Percentiles rank a stretch among this genome's conserved stretches.
phyloP scores from a whole-genome alignment of 2,797 vertebrate genomes.

The Eulemur mongoz region DNA sequence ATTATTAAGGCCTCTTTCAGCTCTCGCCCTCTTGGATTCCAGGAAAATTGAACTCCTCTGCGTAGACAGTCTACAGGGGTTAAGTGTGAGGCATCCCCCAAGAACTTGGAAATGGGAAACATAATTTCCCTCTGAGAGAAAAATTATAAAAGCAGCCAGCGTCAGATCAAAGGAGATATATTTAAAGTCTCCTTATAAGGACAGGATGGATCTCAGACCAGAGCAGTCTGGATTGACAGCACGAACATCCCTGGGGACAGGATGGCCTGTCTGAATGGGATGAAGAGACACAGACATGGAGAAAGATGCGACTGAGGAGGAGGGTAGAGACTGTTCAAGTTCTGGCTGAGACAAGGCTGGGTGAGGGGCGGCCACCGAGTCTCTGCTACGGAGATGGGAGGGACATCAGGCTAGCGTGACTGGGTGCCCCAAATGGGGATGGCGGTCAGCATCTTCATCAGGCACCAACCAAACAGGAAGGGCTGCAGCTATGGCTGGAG shows the following conservation, averaged over 20 bases:
- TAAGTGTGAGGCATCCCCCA: neutral
- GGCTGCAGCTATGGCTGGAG: neutral
- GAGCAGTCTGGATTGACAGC: neutral
- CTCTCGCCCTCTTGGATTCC: neutral
- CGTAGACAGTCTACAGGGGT: neutral
- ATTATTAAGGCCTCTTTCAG: slow-evolving; percentile 48
- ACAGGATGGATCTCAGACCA: slow-evolving; percentile 35
- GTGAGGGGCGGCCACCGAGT: neutral
- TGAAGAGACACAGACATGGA: fast-evolving
- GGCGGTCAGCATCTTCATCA: fast-evolving
- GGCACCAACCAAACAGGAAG: neutral
- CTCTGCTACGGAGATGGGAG: neutral
- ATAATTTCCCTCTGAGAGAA: slow-evolving; percentile 60
- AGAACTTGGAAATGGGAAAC: slow-evolving; percentile 61
- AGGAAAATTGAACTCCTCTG: slow-evolving; percentile 53
- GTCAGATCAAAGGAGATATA: slow-evolving; percentile 64
- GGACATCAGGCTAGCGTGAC: neutral
- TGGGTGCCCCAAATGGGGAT: neutral
- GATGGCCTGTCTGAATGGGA: neutral
- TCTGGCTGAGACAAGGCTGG: neutral
- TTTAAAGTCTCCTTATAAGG: slow-evolving; percentile 52
- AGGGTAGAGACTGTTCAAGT: neutral
- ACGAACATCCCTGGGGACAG: neutral
- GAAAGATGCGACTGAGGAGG: neutral
- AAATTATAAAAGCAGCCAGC: slow-evolving; percentile 49